Evolutionary conservation across 1,140 invertebrate genomes (phyloP).

Genomic region (Micrasema longulum): DNA sequence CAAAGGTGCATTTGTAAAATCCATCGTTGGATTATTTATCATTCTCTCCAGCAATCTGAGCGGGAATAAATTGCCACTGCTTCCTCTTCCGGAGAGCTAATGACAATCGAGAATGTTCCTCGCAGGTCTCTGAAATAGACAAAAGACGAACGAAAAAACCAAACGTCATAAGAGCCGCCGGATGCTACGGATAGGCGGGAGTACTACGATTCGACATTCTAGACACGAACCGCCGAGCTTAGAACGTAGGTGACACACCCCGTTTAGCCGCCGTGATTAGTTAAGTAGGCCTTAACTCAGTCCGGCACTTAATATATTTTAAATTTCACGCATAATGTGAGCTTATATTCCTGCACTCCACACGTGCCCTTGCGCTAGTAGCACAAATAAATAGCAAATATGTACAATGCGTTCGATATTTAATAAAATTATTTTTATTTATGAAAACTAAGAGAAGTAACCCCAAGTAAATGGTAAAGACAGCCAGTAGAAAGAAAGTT

Average conservation of each 20-base stretch:
- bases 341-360: too few species aligned
- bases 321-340: too few species aligned
- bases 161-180: slow-evolving; percentile 32
- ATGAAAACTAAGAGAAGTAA: too few species aligned
- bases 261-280: too few species aligned
- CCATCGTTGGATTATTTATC: slow-evolving; percentile 22
- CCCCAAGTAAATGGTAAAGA: too few species aligned
- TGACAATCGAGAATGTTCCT: slow-evolving; percentile 19
- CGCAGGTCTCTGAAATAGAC: slow-evolving; percentile 19
- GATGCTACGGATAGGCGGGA: slow-evolving; percentile 31
- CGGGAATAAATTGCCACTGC: slow-evolving; percentile 32
- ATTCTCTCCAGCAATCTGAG: slow-evolving; percentile 17
- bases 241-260: neutral
- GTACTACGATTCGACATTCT: slow-evolving; percentile 12
- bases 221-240: slow-evolving; percentile 21
- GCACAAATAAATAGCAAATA: too few species aligned
- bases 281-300: too few species aligned
- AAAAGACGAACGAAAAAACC: slow-evolving; percentile 21
- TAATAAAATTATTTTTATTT: too few species aligned
- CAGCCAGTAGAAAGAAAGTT: too few species aligned
- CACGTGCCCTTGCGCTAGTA: too few species aligned
- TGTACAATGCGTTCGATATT: too few species aligned
- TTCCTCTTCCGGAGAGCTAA: slow-evolving; percentile 37
- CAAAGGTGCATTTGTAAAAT: neutral
- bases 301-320: too few species aligned